Percentiles rank a stretch among this genome's conserved stretches.
These are phyloP conservation scores for Meteorus colon DNA, from an alignment of 2,888 invertebrate genomes.

Conservation along the genomic window DNA sequence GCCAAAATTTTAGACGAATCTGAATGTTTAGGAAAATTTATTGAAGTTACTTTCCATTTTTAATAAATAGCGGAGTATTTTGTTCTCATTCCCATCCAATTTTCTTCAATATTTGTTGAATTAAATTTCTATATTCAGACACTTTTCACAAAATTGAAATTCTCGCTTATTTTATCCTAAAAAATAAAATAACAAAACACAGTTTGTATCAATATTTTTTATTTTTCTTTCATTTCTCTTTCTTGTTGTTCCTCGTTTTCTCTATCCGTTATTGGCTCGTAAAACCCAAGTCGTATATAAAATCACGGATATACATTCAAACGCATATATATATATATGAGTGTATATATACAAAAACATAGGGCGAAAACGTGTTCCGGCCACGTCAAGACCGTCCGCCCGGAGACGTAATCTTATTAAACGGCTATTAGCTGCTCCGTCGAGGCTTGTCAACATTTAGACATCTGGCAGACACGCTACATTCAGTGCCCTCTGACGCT, in stretches of 20 bases:
- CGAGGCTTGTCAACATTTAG: slow-evolving; percentile 72
- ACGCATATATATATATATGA: background rate
- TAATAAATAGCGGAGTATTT: no score
- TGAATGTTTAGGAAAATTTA: no score
- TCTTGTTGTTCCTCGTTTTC: background rate
- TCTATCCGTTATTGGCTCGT: background rate
- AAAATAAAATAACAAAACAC: no score
- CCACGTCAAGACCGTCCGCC: slow-evolving; percentile 68
- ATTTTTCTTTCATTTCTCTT: background rate
- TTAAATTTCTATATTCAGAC: no score
- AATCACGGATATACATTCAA: background rate
- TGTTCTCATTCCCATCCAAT: no score
- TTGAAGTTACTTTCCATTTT: no score
- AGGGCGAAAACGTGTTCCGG: slow-evolving; percentile 61
- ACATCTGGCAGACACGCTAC: slow-evolving; percentile 71
- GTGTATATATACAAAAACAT: background rate
- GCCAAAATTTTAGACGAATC: background rate
- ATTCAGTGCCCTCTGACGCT: slow-evolving; percentile 65
- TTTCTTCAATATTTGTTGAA: no score
- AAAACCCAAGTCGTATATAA: background rate
- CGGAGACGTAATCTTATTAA: slow-evolving; percentile 72
- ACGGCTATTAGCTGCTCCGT: slow-evolving; percentile 71
- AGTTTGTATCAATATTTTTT: background rate
- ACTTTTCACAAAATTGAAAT: no score
- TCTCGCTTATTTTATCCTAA: no score